phyloP scores from a whole-genome alignment of 2,888 invertebrate genomes.

The Acronicta psi region DNA sequence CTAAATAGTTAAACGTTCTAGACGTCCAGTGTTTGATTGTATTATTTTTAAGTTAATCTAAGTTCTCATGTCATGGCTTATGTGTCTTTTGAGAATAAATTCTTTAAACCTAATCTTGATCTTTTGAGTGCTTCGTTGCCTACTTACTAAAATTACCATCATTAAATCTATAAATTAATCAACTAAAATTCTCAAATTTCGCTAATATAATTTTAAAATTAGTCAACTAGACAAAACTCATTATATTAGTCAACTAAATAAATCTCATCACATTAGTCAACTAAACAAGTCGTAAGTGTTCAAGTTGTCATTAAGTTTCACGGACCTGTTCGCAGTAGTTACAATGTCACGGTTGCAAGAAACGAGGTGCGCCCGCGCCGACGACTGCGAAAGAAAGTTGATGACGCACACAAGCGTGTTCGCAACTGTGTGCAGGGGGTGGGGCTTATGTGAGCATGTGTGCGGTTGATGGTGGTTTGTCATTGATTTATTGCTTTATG shows the following conservation, averaged over 20 bases:
- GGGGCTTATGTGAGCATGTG: conserved; percentile 25
- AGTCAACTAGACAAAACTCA: background rate
- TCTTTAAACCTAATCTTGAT: too few relatives aligned
- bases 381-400: conserved; percentile 66
- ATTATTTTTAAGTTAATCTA: too few relatives aligned
- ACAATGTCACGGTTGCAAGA: conserved; percentile 61
- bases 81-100: too few relatives aligned
- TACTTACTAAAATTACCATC: too few relatives aligned
- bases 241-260: conserved; percentile 28
- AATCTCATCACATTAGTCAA: conserved; percentile 18
- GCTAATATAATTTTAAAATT: too few relatives aligned
- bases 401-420: conserved; percentile 50
- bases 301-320: conserved; percentile 54
- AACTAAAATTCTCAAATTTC: conserved; percentile 1
- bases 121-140: too few relatives aligned
- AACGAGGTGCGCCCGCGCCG: conserved; percentile 57
- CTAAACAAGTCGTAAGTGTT: conserved; percentile 32
- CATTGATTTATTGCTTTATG: conserved; percentile 13
- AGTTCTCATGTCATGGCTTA: too few relatives aligned
- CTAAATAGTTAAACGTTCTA: too few relatives aligned
- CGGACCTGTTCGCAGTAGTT: conserved; percentile 53
- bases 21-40: too few relatives aligned
- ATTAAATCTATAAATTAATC: conserved; percentile 15
- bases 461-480: conserved; percentile 2
- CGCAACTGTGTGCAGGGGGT: conserved; percentile 11